Conservation (phyloP, 2,888 invertebrate species). For the Drosophila limbata region DNA sequence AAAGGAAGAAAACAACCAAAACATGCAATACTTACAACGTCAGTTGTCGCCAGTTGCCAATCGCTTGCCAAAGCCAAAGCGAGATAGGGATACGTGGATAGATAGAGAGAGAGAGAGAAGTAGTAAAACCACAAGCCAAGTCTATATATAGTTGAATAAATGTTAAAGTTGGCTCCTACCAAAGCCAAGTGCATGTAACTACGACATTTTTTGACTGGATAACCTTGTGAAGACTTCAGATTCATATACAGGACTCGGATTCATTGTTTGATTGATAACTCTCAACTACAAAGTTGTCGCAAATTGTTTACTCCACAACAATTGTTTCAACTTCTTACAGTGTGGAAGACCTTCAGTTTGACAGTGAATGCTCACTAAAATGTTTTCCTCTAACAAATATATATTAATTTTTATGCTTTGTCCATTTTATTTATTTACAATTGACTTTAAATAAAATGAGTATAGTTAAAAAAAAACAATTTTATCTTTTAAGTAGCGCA, state of each 20-base stretch:
- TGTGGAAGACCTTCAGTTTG: background rate
- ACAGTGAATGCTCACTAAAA: slow-evolving; percentile 1
- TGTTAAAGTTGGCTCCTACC: slow-evolving; percentile 21
- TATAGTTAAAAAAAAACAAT: background rate
- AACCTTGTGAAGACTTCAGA: slow-evolving; percentile 50
- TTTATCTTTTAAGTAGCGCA: slow-evolving; percentile 1
- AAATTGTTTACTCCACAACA: slow-evolving; percentile 9
- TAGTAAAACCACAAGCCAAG: slow-evolving; percentile 39
- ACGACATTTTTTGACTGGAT: slow-evolving; percentile 46
- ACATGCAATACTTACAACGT: slow-evolving; percentile 71
- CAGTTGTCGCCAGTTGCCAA: slow-evolving; percentile 32
- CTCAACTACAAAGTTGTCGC: background rate
- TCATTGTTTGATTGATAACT: slow-evolving; percentile 50
- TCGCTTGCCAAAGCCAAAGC: slow-evolving; percentile 35
- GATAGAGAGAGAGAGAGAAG: slow-evolving; percentile 4
- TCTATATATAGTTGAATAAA: slow-evolving; percentile 50
- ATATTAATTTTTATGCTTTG: background rate
- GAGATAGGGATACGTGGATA: slow-evolving; percentile 1
- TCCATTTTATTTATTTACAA: background rate
- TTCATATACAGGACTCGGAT: background rate
- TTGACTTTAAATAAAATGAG: background rate
- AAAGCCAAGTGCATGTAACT: slow-evolving; percentile 35
- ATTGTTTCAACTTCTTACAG: slow-evolving; percentile 1
- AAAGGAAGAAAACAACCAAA: slow-evolving; percentile 60
- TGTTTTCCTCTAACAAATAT: background rate